These are phyloP conservation scores for Naso thynnoides DNA, from an alignment of 2,797 vertebrate species.

Conservation along the genomic window DNA sequence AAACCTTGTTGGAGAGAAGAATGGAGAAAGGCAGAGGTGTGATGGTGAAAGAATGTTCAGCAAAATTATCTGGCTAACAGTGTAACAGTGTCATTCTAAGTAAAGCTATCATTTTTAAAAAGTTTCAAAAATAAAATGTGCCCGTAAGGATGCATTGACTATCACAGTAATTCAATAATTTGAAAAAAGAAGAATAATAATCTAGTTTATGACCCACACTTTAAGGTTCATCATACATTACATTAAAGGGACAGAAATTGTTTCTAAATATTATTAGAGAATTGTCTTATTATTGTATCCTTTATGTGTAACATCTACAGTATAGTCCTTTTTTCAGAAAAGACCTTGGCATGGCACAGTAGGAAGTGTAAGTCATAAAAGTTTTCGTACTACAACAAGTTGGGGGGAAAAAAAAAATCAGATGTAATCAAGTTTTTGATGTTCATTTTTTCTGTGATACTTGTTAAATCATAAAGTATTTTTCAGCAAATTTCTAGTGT, in stretches of 20 bases:
- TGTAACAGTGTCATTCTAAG: neutral
- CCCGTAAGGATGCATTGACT: neutral
- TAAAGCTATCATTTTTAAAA: neutral
- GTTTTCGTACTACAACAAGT: no score
- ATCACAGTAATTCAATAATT: neutral
- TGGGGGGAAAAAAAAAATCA: neutral
- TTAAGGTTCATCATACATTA: no score
- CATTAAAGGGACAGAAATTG: neutral
- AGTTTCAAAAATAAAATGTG: neutral
- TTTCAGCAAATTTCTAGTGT: no score
- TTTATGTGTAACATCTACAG: neutral
- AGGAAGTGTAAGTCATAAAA: neutral
- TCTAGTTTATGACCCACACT: neutral
- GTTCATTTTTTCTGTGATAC: no score
- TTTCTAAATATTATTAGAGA: neutral
- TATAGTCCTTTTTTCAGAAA: neutral
- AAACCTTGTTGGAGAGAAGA: conserved; percentile 86
- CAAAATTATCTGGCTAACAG: neutral
- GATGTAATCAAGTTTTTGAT: neutral
- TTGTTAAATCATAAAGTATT: no score
- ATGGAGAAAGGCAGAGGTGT: conserved; percentile 21
- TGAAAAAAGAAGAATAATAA: neutral
- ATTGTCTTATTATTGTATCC: neutral
- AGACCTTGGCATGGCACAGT: neutral
- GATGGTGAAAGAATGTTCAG: neutral